phyloP scores from a whole-genome alignment of 2,797 vertebrate species.

The Lophotriccus pileatus region DNA sequence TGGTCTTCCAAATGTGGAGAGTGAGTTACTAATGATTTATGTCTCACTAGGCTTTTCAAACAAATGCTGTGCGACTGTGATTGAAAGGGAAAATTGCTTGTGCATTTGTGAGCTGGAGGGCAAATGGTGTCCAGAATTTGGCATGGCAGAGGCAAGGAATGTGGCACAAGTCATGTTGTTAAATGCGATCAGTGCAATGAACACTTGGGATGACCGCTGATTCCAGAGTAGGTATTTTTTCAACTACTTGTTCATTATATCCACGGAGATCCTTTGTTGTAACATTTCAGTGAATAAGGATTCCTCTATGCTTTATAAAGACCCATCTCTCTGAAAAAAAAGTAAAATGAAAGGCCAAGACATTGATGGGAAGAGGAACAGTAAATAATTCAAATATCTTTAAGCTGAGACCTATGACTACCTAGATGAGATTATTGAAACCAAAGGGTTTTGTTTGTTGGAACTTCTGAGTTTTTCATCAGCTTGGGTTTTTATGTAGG shows the following conservation, averaged over 20 bases:
- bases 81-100: not conserved
- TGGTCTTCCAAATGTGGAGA: not conserved
- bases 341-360: not conserved
- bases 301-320: not conserved
- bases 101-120: accelerated
- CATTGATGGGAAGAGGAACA: not conserved
- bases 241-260: not conserved
- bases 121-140: not conserved
- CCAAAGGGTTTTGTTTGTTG: not conserved
- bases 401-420: not conserved
- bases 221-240: not conserved
- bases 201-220: accelerated
- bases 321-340: not conserved
- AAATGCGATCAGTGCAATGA: not conserved
- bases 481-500: not conserved
- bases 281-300: not conserved
- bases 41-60: not conserved
- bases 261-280: not conserved
- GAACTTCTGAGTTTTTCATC: not conserved
- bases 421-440: not conserved
- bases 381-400: not conserved
- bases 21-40: not conserved
- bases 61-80: not conserved
- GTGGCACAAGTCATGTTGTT: accelerated
- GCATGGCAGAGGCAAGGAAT: not conserved